These are phyloP conservation scores for Phenganax marumi DNA, from an alignment of 92 coral and sea anemone genomes.

Conservation along the genomic window DNA sequence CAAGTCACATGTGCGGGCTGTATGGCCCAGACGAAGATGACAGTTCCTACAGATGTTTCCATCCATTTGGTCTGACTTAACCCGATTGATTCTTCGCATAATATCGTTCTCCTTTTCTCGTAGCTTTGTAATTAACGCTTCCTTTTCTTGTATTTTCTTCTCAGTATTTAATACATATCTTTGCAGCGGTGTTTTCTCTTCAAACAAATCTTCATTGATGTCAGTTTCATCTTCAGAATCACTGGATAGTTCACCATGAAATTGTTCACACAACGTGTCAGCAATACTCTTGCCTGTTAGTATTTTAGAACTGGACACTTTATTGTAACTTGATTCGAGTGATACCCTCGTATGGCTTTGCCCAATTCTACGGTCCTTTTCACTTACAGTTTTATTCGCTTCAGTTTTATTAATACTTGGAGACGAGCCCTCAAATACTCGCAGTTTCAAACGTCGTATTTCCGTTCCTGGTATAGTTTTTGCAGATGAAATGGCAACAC, in stretches of 20 bases:
- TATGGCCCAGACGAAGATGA: constrained; percentile 36
- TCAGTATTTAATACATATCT: constrained; percentile 19
- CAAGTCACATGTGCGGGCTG: constrained; percentile 35
- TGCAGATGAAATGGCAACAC: constrained; percentile 22
- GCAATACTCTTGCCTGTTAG: background rate
- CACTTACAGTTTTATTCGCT: constrained; percentile 1
- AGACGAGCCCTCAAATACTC: constrained; percentile 26
- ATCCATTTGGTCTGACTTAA: constrained; percentile 16
- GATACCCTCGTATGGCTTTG: constrained; percentile 27
- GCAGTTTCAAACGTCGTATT: constrained; percentile 1
- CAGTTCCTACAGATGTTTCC: constrained; percentile 35
- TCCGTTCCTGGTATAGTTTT: constrained; percentile 28
- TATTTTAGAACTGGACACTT: background rate
- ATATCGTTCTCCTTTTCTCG: constrained; percentile 24
- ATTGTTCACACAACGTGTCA: constrained; percentile 12
- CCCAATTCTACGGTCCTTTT: background rate
- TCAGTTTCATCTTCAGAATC: constrained; percentile 10
- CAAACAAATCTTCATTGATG: constrained; percentile 5
- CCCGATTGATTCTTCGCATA: constrained; percentile 2
- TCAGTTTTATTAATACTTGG: background rate
- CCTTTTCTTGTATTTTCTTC: constrained; percentile 9
- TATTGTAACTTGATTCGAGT: constrained; percentile 26
- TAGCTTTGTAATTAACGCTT: background rate
- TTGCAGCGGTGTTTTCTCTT: constrained; percentile 29
- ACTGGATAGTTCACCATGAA: constrained; percentile 8